Evolutionary conservation across 2,888 invertebrate species (phyloP).

Genomic region (Polylopha cassiicola): DNA sequence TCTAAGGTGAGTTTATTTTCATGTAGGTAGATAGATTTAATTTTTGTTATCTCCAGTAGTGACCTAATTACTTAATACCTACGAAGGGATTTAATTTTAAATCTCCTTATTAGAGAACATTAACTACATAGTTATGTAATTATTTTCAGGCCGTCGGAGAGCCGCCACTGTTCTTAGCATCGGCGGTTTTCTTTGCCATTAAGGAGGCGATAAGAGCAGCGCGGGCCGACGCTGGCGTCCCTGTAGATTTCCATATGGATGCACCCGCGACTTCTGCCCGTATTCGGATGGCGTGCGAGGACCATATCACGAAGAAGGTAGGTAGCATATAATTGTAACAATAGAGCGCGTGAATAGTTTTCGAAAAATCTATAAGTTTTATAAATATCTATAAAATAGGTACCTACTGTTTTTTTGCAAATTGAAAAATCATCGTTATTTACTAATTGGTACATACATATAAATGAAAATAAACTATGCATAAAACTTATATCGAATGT

Average conservation of each 20-base stretch:
- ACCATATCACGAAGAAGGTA: constrained; percentile 88
- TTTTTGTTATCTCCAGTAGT: neutral
- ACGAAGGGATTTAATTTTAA: too few relatives aligned
- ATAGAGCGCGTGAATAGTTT: too few relatives aligned
- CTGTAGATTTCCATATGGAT: constrained; percentile 80
- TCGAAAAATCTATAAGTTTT: too few relatives aligned
- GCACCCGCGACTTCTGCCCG: constrained; percentile 93
- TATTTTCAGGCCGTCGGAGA: constrained; percentile 92
- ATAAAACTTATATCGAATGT: too few relatives aligned
- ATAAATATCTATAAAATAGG: too few relatives aligned
- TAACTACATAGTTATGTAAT: neutral
- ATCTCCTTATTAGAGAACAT: too few relatives aligned
- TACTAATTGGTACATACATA: too few relatives aligned
- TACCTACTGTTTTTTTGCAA: too few relatives aligned
- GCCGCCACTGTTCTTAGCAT: constrained; percentile 93
- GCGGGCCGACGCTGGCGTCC: constrained; percentile 81
- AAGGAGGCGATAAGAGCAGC: constrained; percentile 90
- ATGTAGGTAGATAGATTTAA: neutral
- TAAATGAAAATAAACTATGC: too few relatives aligned
- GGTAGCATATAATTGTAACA: too few relatives aligned
- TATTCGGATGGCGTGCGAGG: constrained; percentile 93
- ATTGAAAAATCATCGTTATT: too few relatives aligned
- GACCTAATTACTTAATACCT: too few relatives aligned
- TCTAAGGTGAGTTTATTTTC: constrained; percentile 84
- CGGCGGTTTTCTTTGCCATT: constrained; percentile 93